phyloP scores from a whole-genome alignment of 2,888 invertebrate genomes.

The Carterocephalus palaemon region DNA sequence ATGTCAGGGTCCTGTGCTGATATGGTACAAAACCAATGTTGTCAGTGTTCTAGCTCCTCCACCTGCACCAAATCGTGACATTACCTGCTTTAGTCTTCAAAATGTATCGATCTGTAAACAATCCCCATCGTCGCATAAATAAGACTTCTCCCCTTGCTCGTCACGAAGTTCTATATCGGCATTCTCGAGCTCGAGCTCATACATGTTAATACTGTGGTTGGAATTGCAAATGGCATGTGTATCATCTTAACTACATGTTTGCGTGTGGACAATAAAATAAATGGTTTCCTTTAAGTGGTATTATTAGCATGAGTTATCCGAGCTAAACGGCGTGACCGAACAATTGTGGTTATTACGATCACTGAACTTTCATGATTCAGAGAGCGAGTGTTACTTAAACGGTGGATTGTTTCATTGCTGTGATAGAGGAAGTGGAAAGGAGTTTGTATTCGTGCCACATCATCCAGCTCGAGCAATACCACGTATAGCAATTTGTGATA shows the following conservation, averaged over 20 bases:
- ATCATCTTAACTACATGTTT: conserved; percentile 24
- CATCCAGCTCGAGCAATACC: no score
- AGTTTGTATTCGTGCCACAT: no score
- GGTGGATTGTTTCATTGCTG: conserved; percentile 20
- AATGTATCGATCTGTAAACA: no score
- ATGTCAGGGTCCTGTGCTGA: no score
- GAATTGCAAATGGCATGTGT: conserved; percentile 21
- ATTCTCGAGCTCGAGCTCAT: conserved; percentile 16
- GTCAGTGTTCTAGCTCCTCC: no score
- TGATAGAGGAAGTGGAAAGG: background rate
- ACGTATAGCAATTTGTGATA: no score
- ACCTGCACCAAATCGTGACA: no score
- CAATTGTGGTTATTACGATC: conserved; percentile 31
- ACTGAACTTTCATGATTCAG: conserved; percentile 33
- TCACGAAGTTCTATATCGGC: conserved; percentile 10
- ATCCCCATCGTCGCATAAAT: background rate
- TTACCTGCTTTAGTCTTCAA: no score
- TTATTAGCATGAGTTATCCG: conserved; percentile 24
- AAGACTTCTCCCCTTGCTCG: conserved; percentile 8
- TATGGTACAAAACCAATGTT: no score
- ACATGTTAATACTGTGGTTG: conserved; percentile 16
- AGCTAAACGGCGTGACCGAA: conserved; percentile 31
- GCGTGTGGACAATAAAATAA: conserved; percentile 34
- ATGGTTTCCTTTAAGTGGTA: conserved; percentile 30
- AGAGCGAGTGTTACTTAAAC: conserved; percentile 8